Percentiles rank a stretch among this genome's conserved stretches.
Evolutionary conservation across 2,888 invertebrate genomes (phyloP).

Genomic region (Hesperia comma): DNA sequence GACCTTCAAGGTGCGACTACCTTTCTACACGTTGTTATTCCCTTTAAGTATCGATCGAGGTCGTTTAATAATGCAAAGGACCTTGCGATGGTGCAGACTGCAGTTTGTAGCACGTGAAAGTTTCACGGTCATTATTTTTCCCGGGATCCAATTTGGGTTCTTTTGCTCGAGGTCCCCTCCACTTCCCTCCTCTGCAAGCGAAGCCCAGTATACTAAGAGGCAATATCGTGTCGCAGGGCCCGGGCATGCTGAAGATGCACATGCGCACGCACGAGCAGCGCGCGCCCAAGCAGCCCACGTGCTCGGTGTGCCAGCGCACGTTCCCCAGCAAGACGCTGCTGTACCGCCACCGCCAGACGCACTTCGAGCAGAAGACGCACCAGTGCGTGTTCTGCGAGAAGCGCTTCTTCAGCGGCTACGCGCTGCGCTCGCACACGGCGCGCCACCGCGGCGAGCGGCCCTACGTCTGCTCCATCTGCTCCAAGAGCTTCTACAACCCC

Average conservation of each 20-base stretch:
- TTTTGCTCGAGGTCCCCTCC: too few species aligned
- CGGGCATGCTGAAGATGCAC: slow-evolving; percentile 87
- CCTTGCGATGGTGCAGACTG: too few species aligned
- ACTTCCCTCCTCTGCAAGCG: too few species aligned
- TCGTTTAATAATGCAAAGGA: too few species aligned
- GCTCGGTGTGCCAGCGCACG: slow-evolving; percentile 84
- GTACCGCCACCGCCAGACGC: slow-evolving; percentile 85
- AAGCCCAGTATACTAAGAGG: too few species aligned
- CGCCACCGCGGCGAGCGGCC: slow-evolving; percentile 80
- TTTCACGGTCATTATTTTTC: too few species aligned
- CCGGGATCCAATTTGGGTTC: too few species aligned
- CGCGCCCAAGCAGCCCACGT: slow-evolving; percentile 83
- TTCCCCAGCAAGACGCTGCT: slow-evolving; percentile 85
- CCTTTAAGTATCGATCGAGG: too few species aligned
- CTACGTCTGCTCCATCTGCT: slow-evolving; percentile 82
- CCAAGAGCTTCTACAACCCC: slow-evolving; percentile 83
- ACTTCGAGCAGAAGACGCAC: slow-evolving; percentile 83
- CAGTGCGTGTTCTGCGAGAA: slow-evolving; percentile 80
- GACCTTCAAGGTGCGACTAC: slow-evolving; percentile 73
- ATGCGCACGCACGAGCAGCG: slow-evolving; percentile 86
- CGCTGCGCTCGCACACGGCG: slow-evolving; percentile 79
- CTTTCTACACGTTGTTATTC: too few species aligned
- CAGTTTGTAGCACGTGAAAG: too few species aligned
- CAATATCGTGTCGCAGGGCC: slow-evolving; percentile 60
- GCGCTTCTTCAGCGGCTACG: slow-evolving; percentile 78